Percentiles rank a stretch among this genome's conserved stretches.
Conservation (phyloP, 1,140 invertebrate genomes). For the Nebria ingens region DNA sequence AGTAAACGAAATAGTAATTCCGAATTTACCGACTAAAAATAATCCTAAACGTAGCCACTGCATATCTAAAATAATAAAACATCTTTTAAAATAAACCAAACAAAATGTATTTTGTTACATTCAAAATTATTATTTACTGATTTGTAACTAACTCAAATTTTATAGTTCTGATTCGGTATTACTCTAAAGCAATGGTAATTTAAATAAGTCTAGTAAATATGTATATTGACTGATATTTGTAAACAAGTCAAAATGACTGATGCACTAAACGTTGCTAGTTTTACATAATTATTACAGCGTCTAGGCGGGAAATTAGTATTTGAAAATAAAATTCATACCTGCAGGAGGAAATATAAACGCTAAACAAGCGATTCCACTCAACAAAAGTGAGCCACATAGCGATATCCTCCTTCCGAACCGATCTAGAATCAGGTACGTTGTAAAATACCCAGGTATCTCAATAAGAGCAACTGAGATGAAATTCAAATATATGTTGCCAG, state of each 20-base stretch:
- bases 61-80: constrained; percentile 11
- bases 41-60: constrained; percentile 20
- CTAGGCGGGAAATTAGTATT: no score
- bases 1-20: constrained; percentile 40
- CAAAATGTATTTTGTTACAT: no score
- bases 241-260: no score
- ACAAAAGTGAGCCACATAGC: constrained; percentile 40
- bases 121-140: no score
- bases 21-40: constrained; percentile 44
- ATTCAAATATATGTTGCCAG: constrained; percentile 41
- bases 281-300: no score
- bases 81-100: neutral
- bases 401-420: constrained; percentile 46
- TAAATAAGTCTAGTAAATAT: no score
- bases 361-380: constrained; percentile 33
- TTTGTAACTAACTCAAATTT: no score
- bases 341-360: constrained; percentile 34
- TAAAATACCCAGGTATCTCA: constrained; percentile 43
- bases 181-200: no score
- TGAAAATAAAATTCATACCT: constrained; percentile 26
- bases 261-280: no score
- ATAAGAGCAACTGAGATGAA: constrained; percentile 40
- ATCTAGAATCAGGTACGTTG: constrained; percentile 41
- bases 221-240: no score
- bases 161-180: neutral